Evolutionary conservation across 64 coral and sea anemone species (phyloP), one percentile per base, ranked within the genome.

Genomic region (Actinia equina): DNA sequence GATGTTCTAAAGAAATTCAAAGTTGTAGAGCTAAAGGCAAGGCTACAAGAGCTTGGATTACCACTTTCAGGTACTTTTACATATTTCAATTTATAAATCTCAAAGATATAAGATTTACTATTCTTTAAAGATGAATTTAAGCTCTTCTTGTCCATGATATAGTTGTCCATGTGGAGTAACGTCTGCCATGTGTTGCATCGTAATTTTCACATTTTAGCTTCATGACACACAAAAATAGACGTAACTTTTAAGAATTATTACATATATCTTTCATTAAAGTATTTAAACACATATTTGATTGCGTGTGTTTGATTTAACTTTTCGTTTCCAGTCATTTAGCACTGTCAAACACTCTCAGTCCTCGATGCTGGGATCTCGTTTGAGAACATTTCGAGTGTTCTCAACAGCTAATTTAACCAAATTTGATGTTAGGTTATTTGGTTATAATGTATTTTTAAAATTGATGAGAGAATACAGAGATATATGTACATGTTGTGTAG

Each of bases 21-120:
- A 91, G 97, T 99, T 71, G 88, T 92, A n/a, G 93, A 99, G 44
- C 79, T 99, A 44, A 99, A 99, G 52, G 82, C 90, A 49, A 89
- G 87, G 7, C 86, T 99, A 26, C 62, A 89, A 52, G 91, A 91
- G 46, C 76, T 99, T 71, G 93, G 97, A 88, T 86, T 99, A 52
- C 90, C 88, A 30, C 89, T 88, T 17, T 95, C 91, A 93, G 97
- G 97, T 99, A 71, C 12, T 27, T 30, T 13, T 26, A 9, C 89
- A 60, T n/a, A 42, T 49, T 81, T 17, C 44, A 42, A n/a, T 17
- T 46, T 79, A 79, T 26, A 44, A 46, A 79, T 79, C 4, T 79
- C 77, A 46, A 41, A 79, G 9, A 41, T 79, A 16, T 2, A 17
- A 41, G 22, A 6, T 41, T 41, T 26, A 44, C 22, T 22, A 14